Evolutionary conservation across 1,140 invertebrate species (phyloP).

Genomic region (Saxidomus purpurata): DNA sequence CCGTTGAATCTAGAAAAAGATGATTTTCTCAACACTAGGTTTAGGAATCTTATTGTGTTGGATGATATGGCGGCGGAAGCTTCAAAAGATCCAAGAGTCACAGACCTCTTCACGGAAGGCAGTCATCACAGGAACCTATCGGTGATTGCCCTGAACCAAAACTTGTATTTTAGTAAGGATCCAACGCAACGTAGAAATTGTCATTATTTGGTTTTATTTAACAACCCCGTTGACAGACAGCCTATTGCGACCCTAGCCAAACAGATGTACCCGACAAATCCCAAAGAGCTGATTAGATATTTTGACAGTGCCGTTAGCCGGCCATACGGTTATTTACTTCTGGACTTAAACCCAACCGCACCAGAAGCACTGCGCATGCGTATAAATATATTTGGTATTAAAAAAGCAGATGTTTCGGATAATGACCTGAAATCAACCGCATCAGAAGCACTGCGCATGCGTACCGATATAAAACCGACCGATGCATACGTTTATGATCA

Average conservation of each 20-base stretch:
- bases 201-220: conserved; percentile 57
- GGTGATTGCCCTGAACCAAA: conserved; percentile 53
- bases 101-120: conserved; percentile 28
- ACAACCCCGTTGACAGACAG: conserved; percentile 60
- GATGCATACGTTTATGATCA: background rate
- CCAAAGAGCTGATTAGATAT: background rate
- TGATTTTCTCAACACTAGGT: background rate
- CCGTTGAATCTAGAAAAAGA: background rate
- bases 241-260: conserved; percentile 52
- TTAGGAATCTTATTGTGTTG: background rate
- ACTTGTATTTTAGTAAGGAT: conserved; percentile 60
- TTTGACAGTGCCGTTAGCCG: conserved; percentile 19
- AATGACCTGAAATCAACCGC: background rate
- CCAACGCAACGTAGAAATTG: conserved; percentile 55
- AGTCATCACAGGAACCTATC: conserved; percentile 56
- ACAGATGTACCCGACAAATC: conserved; percentile 68
- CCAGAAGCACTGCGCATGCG: conserved; percentile 15
- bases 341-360: conserved; percentile 62
- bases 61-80: conserved; percentile 40
- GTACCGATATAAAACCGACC: background rate
- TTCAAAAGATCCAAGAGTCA: conserved; percentile 48
- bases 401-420: background rate
- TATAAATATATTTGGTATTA: background rate
- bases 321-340: conserved; percentile 49
- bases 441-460: background rate